Conservation (phyloP, 2,113 vertebrate species). For the Leptosomus discolor region DNA sequence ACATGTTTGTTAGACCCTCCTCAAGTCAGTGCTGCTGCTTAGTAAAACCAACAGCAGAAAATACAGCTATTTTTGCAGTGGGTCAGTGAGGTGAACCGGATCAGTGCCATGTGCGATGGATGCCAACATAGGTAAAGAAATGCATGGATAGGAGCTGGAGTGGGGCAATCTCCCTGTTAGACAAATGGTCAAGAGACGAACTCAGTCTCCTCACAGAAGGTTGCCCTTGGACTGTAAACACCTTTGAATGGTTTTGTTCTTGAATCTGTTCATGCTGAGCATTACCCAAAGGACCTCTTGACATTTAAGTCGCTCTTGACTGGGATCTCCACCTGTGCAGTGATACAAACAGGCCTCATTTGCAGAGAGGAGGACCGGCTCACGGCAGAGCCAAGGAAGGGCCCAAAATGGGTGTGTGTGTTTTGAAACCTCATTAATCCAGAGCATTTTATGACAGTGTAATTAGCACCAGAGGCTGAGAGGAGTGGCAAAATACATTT, state of each 20-base stretch:
- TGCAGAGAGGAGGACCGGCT: neutral
- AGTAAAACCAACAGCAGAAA: neutral
- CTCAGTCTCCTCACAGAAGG: neutral
- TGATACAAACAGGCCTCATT: neutral
- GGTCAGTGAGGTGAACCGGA: neutral
- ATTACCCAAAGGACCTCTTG: neutral
- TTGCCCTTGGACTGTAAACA: neutral
- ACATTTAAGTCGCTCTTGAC: neutral
- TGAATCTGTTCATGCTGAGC: neutral
- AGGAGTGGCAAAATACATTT: slow-evolving; percentile 56
- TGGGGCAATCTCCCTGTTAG: neutral
- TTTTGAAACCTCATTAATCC: slow-evolving; percentile 39
- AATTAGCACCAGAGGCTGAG: slow-evolving; percentile 37
- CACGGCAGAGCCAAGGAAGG: neutral
- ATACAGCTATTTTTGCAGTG: neutral
- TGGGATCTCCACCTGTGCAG: neutral
- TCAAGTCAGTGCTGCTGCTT: neutral
- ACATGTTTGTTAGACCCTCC: neutral
- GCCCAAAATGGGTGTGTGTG: neutral
- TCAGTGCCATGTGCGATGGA: rapidly evolving
- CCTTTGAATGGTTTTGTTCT: neutral
- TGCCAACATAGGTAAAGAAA: neutral
- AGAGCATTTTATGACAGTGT: neutral
- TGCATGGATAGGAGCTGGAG: neutral
- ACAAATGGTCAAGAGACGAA: neutral